Evolutionary conservation across 2,888 invertebrate species (phyloP).

Genomic region (Octonoba sinensis): DNA sequence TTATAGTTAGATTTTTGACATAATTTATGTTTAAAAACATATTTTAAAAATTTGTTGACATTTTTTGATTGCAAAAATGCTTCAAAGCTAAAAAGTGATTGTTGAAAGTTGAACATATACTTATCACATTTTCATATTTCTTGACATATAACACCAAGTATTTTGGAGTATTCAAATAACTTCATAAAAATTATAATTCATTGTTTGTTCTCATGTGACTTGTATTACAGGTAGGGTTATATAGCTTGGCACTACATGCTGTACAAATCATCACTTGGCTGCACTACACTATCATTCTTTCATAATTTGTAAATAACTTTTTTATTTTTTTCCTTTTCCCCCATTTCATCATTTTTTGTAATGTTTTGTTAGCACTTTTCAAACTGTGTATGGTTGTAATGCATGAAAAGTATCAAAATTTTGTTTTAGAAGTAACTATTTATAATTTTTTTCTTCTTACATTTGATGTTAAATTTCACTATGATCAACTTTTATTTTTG

Average conservation of each 20-base stretch:
- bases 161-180: too few species aligned
- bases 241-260: constrained; percentile 62
- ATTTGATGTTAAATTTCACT: not conserved
- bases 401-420: not conserved
- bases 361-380: constrained; percentile 6
- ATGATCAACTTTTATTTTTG: not conserved
- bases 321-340: constrained; percentile 38
- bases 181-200: too few species aligned
- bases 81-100: too few species aligned
- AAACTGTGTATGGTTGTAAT: constrained; percentile 8
- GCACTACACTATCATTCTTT: constrained; percentile 56
- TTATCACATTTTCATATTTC: too few species aligned
- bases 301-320: constrained; percentile 59
- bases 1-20: too few species aligned
- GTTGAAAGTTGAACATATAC: too few species aligned
- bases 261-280: constrained; percentile 63
- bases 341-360: constrained; percentile 15
- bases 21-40: too few species aligned
- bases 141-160: too few species aligned
- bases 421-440: not conserved
- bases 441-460: not conserved
- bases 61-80: too few species aligned
- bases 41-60: too few species aligned
- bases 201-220: constrained; percentile 5
- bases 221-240: constrained; percentile 50